Evolutionary conservation across 2,113 vertebrate species (phyloP), one percentile per base, ranked within the genome.

Genomic region (Neofelis nebulosa): DNA sequence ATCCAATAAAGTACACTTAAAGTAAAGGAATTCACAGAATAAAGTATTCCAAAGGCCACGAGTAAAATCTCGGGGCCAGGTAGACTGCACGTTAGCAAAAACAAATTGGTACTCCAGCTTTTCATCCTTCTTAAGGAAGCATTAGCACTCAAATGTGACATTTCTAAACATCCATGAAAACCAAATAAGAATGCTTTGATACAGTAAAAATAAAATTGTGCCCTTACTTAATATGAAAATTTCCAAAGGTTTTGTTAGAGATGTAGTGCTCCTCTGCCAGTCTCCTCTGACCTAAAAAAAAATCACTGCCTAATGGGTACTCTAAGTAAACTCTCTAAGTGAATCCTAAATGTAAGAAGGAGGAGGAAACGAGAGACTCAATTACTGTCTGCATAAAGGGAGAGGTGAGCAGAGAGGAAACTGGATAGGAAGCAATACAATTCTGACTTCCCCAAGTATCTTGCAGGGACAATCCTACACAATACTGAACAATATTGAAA

Each of bases 101-200:
- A 52, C 86, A 94, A 52, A 95, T 5, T 61, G 45, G 31, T 31
- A 71, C 52, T 88, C 45, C 4, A 52, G 19, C 4, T 68, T 81
- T 68, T 71, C 21, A 52, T 80, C 5, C 9, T 73, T 11, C 50
- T 95, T 25, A 68, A 68, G 38, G 36, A 95, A 81, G 61, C 0
- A 10, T 65, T 57, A 80, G 57, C 45, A 81, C 76, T 91, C 65
- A 91, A 82, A 50, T 81, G n/a, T 38, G 45, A 10, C 79, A 68
- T 87, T 93, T 95, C 78, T 69, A 89, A 97, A 74, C 52, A 96
- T 82, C 1, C 3, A 7, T 25, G 61, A 89, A 95, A 33, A 33
- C 36, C 55, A 38, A 4, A 29, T n/a, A 90, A 66, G 45, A 68
- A 48, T 68, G 23, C 52, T 96, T 74, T 13, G 1, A 74, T 69